Evolutionary conservation across 2,888 invertebrate genomes (phyloP), one percentile per base, ranked within the genome.

Genomic region (Ectemnius continuus): DNA sequence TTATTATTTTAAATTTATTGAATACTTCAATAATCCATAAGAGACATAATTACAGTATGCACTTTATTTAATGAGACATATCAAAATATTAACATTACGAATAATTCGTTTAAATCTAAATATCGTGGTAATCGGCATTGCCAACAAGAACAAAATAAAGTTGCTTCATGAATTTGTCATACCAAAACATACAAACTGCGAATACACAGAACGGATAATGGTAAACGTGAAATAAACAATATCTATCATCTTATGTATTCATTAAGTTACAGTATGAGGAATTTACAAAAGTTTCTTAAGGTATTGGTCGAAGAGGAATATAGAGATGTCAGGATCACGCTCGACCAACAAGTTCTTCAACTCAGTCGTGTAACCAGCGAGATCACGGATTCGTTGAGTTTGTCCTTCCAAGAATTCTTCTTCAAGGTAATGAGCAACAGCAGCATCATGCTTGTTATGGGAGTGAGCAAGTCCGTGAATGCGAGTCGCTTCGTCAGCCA

Each of bases 301-400:
- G 59, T 86, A 94, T 87, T 96, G 95, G 91, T 97, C 96, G 88
- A 96, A 97, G 82, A 97, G 88, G 87, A 93, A 96, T 72, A 96
- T 88, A 11, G 94, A 92, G 68, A 96, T 91, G 0, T 95, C 94
- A 66, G 93, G 91, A 83, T 95, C 94, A 60, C 91, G 90, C 73
- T 92, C 91, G 0, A 5, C 2, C 77, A 95, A 92, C 87, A 96
- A 92, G 67, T 92, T 92, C 88, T 94, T 94, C 86, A 97, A 92
- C 91, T 97, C 96, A 16, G 93, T 92, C 70, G 94, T 93, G 91
- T 96, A 93, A 2, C 97, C 97, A 23, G 96, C 94, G 45, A 97
- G 90, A 57, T 93, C 92, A 58, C 97, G 93, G 82, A 97, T 93
- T 13, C 91, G 92, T 61, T 94, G 92, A 0, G 95, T 92, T 65